Conservation (phyloP, 1,140 invertebrate genomes). For the Hylyphantes graminicola region DNA sequence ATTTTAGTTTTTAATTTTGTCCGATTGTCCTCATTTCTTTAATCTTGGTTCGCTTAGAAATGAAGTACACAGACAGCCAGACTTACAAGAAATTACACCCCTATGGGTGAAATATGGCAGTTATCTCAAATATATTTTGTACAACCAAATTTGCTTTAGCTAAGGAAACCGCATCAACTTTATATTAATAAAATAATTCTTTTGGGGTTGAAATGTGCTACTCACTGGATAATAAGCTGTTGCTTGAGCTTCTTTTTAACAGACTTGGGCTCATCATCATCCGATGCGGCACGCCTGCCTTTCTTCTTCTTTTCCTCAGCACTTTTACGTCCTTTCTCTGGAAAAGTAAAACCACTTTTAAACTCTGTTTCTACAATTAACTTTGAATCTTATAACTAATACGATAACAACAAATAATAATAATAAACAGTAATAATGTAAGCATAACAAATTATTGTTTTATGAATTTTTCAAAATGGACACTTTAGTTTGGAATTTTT, state of each 20-base stretch:
- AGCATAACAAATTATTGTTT: not conserved
- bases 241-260: constrained; percentile 68
- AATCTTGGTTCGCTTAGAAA: too few relatives aligned
- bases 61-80: too few relatives aligned
- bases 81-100: too few relatives aligned
- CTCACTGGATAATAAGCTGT: constrained; percentile 63
- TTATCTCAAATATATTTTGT: too few relatives aligned
- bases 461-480: not conserved
- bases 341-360: not conserved
- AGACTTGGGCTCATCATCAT: constrained; percentile 69
- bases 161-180: not conserved
- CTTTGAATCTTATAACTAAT: not conserved
- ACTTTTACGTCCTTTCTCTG: constrained; percentile 53
- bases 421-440: not conserved
- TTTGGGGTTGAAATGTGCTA: constrained; percentile 3
- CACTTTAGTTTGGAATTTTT: too few relatives aligned
- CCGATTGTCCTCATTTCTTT: too few relatives aligned
- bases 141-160: too few relatives aligned
- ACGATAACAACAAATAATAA: not conserved
- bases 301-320: constrained; percentile 74
- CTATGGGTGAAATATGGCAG: too few relatives aligned
- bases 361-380: not conserved
- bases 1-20: too few relatives aligned
- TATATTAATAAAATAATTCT: not conserved
- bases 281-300: constrained; percentile 67